A percentile compares a stretch with the other conserved stretches of the same genome.
Evolutionary conservation across 2,888 invertebrate genomes (phyloP).

Genomic region (Cryptus viduatorius): DNA sequence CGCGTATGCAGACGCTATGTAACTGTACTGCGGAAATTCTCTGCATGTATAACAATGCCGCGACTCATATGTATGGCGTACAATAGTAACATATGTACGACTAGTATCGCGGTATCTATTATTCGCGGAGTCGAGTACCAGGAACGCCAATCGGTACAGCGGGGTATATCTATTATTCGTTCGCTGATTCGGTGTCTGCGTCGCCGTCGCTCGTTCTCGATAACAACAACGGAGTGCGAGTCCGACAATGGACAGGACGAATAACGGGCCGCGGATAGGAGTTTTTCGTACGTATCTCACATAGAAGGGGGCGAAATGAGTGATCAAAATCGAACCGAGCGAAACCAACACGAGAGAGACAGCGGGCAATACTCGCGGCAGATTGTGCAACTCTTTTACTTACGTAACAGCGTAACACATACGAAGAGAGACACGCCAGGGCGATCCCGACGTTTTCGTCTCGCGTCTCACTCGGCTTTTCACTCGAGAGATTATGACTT

Average conservation of each 20-base stretch:
- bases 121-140: neutral
- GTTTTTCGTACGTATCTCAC: neutral
- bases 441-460: conserved; percentile 46
- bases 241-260: neutral
- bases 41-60: neutral
- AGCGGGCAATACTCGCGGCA: conserved; percentile 41
- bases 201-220: conserved; percentile 25
- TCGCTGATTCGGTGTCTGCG: neutral
- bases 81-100: neutral
- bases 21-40: neutral
- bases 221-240: conserved; percentile 35
- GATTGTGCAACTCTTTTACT: conserved; percentile 67
- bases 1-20: neutral
- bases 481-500: conserved; percentile 12
- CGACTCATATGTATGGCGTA: neutral
- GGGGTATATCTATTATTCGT: conserved; percentile 36
- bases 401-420: conserved; percentile 59
- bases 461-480: conserved; percentile 32
- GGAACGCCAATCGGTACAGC: neutral
- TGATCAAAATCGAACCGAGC: neutral
- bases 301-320: conserved; percentile 4
- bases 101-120: neutral
- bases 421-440: conserved; percentile 28
- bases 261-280: neutral
- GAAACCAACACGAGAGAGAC: conserved; percentile 9